These are phyloP conservation scores for Gastrophysa polygoni DNA, from an alignment of 2,888 invertebrate genomes.

Conservation along the genomic window DNA sequence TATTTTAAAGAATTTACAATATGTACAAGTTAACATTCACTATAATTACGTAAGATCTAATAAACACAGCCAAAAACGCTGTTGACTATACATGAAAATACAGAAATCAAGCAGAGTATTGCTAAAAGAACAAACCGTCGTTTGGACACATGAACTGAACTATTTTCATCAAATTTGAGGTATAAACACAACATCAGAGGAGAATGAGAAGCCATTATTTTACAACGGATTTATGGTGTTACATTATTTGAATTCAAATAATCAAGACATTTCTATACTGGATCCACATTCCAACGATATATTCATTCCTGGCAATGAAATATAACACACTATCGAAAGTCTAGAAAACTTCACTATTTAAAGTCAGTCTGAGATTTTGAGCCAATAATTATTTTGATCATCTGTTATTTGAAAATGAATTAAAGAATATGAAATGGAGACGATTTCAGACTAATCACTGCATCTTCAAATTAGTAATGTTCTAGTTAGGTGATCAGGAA, in stretches of 20 bases:
- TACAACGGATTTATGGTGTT: too few species aligned
- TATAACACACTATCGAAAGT: background rate
- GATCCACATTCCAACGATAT: background rate
- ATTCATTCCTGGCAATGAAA: too few species aligned
- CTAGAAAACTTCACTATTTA: background rate
- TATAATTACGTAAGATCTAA: conserved; percentile 43
- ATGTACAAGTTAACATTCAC: conserved; percentile 43
- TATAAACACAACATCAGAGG: background rate
- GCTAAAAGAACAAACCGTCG: conserved; percentile 16
- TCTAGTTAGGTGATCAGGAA: too few species aligned
- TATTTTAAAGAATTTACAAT: conserved; percentile 47
- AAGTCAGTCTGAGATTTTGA: background rate
- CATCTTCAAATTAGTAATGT: too few species aligned
- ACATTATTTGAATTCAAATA: too few species aligned
- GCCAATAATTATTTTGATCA: background rate
- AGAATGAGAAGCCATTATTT: background rate
- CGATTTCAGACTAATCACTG: too few species aligned
- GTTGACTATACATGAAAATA: conserved; percentile 53
- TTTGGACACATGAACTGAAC: background rate
- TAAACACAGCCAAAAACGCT: conserved; percentile 56
- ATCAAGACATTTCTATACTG: too few species aligned
- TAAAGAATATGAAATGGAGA: conserved; percentile 2
- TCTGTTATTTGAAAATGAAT: background rate
- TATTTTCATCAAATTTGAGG: background rate
- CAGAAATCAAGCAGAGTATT: conserved; percentile 44